phyloP scores from a whole-genome alignment of 2,797 vertebrate species.

The Sylvia borin region DNA sequence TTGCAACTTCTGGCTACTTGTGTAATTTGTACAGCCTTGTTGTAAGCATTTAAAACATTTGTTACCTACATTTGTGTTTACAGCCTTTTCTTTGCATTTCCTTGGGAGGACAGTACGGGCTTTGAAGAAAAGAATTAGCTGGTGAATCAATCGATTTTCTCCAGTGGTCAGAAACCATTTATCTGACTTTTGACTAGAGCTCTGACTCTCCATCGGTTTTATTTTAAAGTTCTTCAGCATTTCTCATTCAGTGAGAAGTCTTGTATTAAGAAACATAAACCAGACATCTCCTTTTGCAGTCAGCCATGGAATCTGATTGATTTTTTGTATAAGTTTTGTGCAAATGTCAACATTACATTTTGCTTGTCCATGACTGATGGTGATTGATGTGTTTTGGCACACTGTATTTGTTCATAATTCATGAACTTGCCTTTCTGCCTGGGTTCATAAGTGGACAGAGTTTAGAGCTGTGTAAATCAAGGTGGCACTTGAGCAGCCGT shows the following conservation, averaged over 20 bases:
- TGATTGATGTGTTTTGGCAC: slow-evolving; percentile 60
- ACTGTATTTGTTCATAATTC: slow-evolving; percentile 53
- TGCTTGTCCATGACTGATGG: background rate
- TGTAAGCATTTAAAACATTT: background rate
- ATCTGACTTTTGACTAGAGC: background rate
- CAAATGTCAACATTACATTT: background rate
- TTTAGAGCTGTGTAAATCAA: slow-evolving; percentile 27
- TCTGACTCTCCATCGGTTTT: background rate
- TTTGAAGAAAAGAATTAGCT: background rate
- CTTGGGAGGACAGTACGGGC: background rate
- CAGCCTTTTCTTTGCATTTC: background rate
- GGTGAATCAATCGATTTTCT: background rate
- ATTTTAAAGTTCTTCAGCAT: background rate
- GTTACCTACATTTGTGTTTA: background rate
- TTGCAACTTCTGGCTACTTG: background rate
- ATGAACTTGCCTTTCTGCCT: slow-evolving; percentile 40
- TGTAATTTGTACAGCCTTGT: background rate
- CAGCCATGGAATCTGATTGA: background rate
- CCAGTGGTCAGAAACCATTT: background rate
- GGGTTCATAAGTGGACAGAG: background rate
- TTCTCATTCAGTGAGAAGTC: background rate
- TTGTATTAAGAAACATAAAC: background rate
- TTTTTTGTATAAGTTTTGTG: slow-evolving; percentile 40
- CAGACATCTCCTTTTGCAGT: background rate
- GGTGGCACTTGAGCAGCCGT: background rate